Base-by-base conservation (phyloP, 1,140 invertebrate species). In the Adoxophyes honmai region DNA sequence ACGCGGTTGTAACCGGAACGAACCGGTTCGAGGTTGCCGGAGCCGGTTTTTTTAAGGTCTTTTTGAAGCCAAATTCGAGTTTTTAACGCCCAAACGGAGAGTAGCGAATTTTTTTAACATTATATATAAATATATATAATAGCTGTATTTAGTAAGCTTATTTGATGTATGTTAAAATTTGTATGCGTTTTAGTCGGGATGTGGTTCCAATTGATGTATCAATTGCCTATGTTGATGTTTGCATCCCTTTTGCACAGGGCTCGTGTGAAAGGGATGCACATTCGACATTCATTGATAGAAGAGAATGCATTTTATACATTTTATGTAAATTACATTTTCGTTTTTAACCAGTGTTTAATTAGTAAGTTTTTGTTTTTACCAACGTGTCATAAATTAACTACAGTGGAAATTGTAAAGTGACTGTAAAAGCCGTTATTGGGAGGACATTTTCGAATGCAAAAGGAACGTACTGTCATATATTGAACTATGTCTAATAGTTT, bases 81-180 rank as follows among this genome's bases (percentile, higher is more conserved):
- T 53, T 15, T 18, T 38, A 44, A 13, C 34, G 28, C 13, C 59
- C 48, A 11, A 52, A 35, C 9, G 37, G 33, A 10, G 8, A 52
- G 54, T 28, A 51, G 34, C 9, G 15, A 33, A 14, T 57, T 57
- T 63, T 71, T 65, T 63, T 61, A 58, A 61, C 60, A 59, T 28
- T 70, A 67, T 64, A 64, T 55, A 39, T 15, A n/a, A n/a, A n/a
- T 18, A 55, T 55, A 35, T 39, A 42, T 39, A 55, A 63, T 66
- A 73, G 62, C 60, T 69, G 64, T 73, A 73, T 62, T 60, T 65
- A 69, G 52, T 70, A 68, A 67, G 67, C 68, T 70, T 74, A 63
- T 59, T 57, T 66, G 57, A 63, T 64, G 61, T 66, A 58, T 64
- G 39, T 52, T 59, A 34, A 62, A 63, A 60, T 60, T 63, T 60